These are phyloP conservation scores for Spatulosminthurus flaviceps DNA, from an alignment of 2,888 invertebrate genomes.

Conservation along the genomic window DNA sequence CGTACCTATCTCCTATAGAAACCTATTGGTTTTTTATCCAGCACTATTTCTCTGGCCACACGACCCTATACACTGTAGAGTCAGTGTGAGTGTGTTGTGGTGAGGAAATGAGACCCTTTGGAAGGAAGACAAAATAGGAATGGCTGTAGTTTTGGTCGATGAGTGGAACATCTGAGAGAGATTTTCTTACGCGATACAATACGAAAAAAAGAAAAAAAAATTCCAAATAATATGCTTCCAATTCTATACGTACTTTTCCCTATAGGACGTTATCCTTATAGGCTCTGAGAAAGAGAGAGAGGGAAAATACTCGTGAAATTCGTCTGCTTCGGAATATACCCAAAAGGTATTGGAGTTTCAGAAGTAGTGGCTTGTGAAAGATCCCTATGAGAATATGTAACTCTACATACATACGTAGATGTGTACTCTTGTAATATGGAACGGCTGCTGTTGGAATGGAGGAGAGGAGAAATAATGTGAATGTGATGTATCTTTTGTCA, in stretches of 20 bases:
- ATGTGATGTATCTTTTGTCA: constrained; percentile 35
- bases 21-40: too few relatives aligned
- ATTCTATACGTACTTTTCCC: constrained; percentile 18
- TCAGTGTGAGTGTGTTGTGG: not conserved
- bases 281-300: too few relatives aligned
- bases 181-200: constrained; percentile 29
- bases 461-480: constrained; percentile 23
- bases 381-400: too few relatives aligned
- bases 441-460: not conserved
- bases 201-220: too few relatives aligned
- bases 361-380: not conserved
- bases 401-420: not conserved
- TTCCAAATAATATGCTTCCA: constrained; percentile 30
- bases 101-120: not conserved
- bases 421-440: too few relatives aligned
- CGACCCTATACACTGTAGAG: not conserved
- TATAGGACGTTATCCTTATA: too few relatives aligned
- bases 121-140: constrained; percentile 2
- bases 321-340: too few relatives aligned
- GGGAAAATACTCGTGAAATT: not conserved
- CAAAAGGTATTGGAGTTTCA: not conserved
- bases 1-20: too few relatives aligned
- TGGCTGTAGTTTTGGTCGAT: not conserved
- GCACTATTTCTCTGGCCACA: not conserved
- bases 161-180: constrained; percentile 29